Conservation (phyloP, 2,797 vertebrate genomes). For the Spinus pinus region DNA sequence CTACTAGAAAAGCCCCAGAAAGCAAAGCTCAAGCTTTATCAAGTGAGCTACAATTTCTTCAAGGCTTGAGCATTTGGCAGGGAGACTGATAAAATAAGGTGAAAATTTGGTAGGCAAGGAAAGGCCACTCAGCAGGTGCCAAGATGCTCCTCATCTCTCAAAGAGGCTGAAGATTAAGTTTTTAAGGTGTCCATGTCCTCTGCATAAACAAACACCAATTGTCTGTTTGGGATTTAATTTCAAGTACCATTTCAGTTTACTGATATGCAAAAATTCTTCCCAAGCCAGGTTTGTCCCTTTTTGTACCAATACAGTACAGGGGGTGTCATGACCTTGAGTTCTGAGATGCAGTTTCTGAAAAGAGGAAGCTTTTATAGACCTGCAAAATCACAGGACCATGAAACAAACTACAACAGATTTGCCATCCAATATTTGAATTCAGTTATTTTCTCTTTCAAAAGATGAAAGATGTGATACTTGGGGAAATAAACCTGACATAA, state of each 20-base stretch:
- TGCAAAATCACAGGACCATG: background rate
- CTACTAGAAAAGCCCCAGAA: conserved; percentile 67
- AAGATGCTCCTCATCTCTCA: background rate
- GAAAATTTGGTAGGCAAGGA: conserved; percentile 21
- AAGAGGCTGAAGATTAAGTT: conserved; percentile 29
- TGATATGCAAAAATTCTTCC: conserved; percentile 35
- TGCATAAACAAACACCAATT: conserved; percentile 23
- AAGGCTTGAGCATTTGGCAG: conserved; percentile 60
- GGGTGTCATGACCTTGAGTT: background rate
- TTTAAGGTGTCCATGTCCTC: conserved; percentile 17
- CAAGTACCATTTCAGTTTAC: background rate
- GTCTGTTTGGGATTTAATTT: conserved; percentile 6
- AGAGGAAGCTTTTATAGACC: background rate
- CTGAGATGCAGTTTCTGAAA: background rate
- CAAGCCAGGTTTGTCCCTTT: background rate
- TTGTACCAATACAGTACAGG: background rate
- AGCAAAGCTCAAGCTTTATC: conserved; percentile 55
- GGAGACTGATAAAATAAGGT: conserved; percentile 39
- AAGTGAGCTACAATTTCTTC: conserved; percentile 45
- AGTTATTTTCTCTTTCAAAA: conserved; percentile 3
- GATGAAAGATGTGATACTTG: background rate
- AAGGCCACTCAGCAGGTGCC: background rate
- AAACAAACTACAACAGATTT: conserved; percentile 29
- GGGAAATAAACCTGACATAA: background rate
- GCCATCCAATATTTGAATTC: background rate